phyloP scores from a whole-genome alignment of 2,113 vertebrate genomes.

The Vimba vimba region DNA sequence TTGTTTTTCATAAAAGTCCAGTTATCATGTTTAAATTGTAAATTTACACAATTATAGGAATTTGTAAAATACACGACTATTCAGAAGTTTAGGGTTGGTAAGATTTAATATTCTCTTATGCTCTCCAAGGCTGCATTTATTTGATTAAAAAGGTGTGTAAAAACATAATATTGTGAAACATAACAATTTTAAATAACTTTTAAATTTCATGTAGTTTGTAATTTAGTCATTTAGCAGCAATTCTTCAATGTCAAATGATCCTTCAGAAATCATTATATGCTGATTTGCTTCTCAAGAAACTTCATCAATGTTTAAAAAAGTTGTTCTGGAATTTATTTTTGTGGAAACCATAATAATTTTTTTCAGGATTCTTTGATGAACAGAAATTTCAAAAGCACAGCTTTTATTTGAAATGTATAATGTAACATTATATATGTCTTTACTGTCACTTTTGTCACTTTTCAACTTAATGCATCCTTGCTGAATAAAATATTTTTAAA shows the following conservation, averaged over 20 bases:
- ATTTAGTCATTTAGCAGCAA: too few relatives aligned
- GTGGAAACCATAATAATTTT: not conserved
- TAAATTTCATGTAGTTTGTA: too few relatives aligned
- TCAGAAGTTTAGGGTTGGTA: not conserved
- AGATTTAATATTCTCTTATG: not conserved
- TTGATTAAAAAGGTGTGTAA: not conserved
- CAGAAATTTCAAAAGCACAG: not conserved
- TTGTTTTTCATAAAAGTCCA: not conserved
- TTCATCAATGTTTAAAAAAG: not conserved
- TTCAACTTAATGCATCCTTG: not conserved
- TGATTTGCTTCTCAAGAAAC: not conserved
- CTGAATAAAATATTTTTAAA: not conserved
- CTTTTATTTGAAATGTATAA: too few relatives aligned
- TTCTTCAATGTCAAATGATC: too few relatives aligned
- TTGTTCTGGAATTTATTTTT: not conserved
- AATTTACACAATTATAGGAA: not conserved
- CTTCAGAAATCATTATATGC: not conserved
- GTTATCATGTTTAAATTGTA: not conserved
- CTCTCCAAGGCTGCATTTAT: not conserved
- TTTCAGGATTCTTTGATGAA: not conserved
- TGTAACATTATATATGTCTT: not conserved
- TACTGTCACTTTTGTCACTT: not conserved
- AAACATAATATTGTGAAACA: not conserved
- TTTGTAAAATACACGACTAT: not conserved
- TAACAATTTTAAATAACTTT: not conserved